Evolutionary conservation across 2,888 invertebrate genomes (phyloP).

Genomic region (Muscina levida): DNA sequence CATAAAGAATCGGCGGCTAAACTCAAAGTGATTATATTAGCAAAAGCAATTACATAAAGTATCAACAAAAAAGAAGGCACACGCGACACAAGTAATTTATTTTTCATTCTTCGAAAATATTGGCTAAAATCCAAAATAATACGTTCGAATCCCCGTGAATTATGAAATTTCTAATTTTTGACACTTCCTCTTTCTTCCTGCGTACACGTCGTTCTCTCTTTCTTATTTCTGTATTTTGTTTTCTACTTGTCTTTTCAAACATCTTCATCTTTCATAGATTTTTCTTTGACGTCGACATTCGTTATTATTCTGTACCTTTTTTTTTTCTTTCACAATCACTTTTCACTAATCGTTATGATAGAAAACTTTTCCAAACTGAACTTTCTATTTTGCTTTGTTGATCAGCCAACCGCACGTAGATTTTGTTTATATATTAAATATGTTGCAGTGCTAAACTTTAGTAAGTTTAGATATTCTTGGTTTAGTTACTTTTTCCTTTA

Average conservation of each 20-base stretch:
- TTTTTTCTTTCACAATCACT: constrained; percentile 16
- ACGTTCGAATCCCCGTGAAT: constrained; percentile 39
- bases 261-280: constrained; percentile 36
- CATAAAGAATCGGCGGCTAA: constrained; percentile 59
- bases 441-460: too few species aligned
- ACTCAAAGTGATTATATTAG: constrained; percentile 39
- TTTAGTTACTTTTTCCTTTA: constrained; percentile 4
- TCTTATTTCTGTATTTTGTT: constrained; percentile 39
- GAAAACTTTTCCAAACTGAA: background rate
- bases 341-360: constrained; percentile 12
- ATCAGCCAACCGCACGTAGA: too few species aligned
- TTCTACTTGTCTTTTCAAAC: constrained; percentile 32
- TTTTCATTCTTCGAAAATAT: constrained; percentile 47
- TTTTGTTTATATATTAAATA: constrained; percentile 19
- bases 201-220: constrained; percentile 30
- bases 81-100: constrained; percentile 22
- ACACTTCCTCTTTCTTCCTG: constrained; percentile 37
- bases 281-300: constrained; percentile 57
- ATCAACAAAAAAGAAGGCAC: constrained; percentile 32
- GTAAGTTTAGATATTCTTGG: constrained; percentile 3
- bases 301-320: constrained; percentile 48
- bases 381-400: too few species aligned
- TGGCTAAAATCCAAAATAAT: constrained; percentile 61
- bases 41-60: constrained; percentile 61
- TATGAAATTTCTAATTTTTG: constrained; percentile 55